These are phyloP conservation scores for Podarcis lilfordi DNA, from an alignment of 2,797 vertebrate species.

Conservation along the genomic window DNA sequence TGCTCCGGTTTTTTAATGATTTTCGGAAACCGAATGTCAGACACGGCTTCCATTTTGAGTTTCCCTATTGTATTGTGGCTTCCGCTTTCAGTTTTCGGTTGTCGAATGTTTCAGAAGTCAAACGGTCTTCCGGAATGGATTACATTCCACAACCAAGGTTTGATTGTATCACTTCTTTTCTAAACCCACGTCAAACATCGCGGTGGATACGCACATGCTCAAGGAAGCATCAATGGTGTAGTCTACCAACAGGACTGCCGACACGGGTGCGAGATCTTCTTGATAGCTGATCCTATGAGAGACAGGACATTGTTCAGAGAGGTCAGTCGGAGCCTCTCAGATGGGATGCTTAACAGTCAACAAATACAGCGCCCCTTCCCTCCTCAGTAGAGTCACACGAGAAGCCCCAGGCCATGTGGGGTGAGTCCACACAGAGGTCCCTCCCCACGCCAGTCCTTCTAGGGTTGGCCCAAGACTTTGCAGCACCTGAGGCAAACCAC, in stretches of 20 bases:
- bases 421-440: background rate
- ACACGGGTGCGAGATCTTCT: conserved; percentile 79
- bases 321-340: background rate
- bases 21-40: too few species aligned
- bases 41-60: too few species aligned
- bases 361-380: too few species aligned
- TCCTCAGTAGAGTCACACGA: background rate
- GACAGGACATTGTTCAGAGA: background rate
- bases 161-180: background rate
- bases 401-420: background rate
- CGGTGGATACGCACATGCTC: conserved; percentile 79
- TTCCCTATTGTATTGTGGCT: too few species aligned
- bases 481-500: too few species aligned
- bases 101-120: too few species aligned
- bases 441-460: background rate
- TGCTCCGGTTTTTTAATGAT: too few species aligned
- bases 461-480: too few species aligned
- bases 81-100: too few species aligned
- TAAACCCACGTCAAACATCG: background rate
- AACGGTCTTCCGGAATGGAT: too few species aligned
- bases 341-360: background rate
- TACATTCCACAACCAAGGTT: too few species aligned
- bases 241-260: conserved; percentile 83
- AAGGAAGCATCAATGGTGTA: conserved; percentile 85
- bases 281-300: conserved; percentile 87